phyloP scores from a whole-genome alignment of 1,140 invertebrate species.

The Calliphora vicina region DNA sequence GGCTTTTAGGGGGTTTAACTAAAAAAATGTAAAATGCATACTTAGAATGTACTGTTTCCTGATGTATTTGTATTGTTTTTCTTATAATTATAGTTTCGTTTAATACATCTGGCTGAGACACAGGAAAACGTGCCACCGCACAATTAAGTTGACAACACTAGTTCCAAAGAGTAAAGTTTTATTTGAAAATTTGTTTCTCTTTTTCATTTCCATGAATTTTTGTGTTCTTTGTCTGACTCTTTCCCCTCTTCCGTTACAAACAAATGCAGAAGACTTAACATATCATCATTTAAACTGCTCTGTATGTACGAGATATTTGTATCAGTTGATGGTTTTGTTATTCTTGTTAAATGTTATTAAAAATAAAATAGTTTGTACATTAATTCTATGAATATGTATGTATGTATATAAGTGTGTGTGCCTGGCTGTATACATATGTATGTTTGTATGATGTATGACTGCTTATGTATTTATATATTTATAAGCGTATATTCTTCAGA shows the following conservation, averaged over 20 bases:
- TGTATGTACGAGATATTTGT: not conserved
- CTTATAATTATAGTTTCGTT: too few species aligned
- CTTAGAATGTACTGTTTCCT: too few species aligned
- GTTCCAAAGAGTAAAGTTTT: not conserved
- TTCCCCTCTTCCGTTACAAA: not conserved
- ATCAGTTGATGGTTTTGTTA: not conserved
- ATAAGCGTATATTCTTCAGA: not conserved
- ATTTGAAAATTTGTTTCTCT: too few species aligned
- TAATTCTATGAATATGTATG: not conserved
- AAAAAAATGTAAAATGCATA: too few species aligned
- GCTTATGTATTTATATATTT: not conserved
- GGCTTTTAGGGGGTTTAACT: too few species aligned
- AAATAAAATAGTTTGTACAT: not conserved
- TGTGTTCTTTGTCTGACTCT: not conserved
- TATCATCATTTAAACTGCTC: not conserved
- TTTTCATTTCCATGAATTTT: not conserved
- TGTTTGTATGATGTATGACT: not conserved
- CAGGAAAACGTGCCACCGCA: too few species aligned
- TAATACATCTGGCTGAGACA: too few species aligned
- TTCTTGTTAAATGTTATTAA: conserved; percentile 14
- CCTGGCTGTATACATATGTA: not conserved
- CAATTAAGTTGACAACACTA: not conserved
- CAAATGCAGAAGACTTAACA: not conserved
- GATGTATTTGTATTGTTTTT: too few species aligned
- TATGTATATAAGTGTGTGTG: not conserved